A percentile compares a stretch with the other conserved stretches of the same genome.
phyloP scores from a whole-genome alignment of 2,888 invertebrate genomes.

The Andrena camellia region DNA sequence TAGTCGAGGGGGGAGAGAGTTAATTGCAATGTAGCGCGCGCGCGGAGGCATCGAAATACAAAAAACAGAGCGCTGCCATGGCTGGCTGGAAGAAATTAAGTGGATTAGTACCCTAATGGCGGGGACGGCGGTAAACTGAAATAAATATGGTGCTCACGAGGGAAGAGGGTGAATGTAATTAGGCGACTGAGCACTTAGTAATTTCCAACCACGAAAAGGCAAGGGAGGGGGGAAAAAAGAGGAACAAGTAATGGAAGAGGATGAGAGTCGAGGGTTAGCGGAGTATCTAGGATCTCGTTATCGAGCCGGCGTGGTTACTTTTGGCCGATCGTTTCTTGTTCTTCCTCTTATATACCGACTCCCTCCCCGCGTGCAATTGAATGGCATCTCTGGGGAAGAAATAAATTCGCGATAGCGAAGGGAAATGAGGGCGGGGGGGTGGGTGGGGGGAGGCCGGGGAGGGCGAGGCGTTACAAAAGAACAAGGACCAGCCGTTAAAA shows the following conservation, averaged over 20 bases:
- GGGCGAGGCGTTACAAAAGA: slow-evolving; percentile 61
- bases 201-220: slow-evolving; percentile 49
- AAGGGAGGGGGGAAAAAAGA: background rate
- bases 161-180: slow-evolving; percentile 68
- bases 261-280: slow-evolving; percentile 1
- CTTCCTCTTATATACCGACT: slow-evolving; percentile 22
- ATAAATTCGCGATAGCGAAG: slow-evolving; percentile 61
- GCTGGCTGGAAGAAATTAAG: slow-evolving; percentile 66
- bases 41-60: slow-evolving; percentile 56
- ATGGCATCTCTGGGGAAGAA: slow-evolving; percentile 32
- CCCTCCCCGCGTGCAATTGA: slow-evolving; percentile 40
- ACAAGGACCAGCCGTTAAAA: slow-evolving; percentile 78
- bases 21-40: slow-evolving; percentile 56
- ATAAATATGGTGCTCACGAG: slow-evolving; percentile 64
- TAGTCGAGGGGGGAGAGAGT: slow-evolving; percentile 31
- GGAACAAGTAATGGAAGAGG: background rate
- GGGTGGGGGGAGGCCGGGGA: slow-evolving; percentile 29
- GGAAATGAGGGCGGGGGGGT: slow-evolving; percentile 63
- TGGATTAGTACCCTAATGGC: slow-evolving; percentile 72
- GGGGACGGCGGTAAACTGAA: slow-evolving; percentile 70
- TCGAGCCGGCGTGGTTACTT: slow-evolving; percentile 21
- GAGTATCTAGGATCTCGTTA: slow-evolving; percentile 41
- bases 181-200: slow-evolving; percentile 69
- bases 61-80: slow-evolving; percentile 41
- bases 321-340: slow-evolving; percentile 26